A percentile compares a stretch with the other conserved stretches of the same genome.
Evolutionary conservation across 2,888 invertebrate genomes (phyloP).

Genomic region (Lithophane leautieri): DNA sequence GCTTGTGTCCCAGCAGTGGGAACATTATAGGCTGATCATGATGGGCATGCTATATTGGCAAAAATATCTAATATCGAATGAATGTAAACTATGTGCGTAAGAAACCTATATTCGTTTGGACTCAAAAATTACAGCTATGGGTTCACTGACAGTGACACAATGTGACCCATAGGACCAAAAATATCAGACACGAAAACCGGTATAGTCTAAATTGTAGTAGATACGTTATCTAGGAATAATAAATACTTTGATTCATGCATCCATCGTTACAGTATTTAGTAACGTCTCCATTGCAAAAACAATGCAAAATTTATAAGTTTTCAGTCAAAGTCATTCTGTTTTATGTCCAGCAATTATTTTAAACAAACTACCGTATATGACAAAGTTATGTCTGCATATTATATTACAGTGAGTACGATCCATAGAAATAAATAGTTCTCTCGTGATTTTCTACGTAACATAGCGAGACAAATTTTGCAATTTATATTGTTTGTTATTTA

Average conservation of each 20-base stretch:
- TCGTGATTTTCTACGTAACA: slow-evolving; percentile 48
- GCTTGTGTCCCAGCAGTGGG: too few species aligned
- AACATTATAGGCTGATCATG: too few species aligned
- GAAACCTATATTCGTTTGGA: background rate
- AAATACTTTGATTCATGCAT: background rate
- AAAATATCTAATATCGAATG: background rate
- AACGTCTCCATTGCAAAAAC: slow-evolving; percentile 28
- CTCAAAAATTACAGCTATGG: background rate
- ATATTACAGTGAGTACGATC: slow-evolving; percentile 35
- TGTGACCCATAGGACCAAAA: background rate
- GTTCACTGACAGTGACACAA: background rate
- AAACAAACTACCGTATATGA: slow-evolving; percentile 47
- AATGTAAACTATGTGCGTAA: background rate
- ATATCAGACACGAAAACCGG: background rate
- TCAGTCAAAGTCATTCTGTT: slow-evolving; percentile 37
- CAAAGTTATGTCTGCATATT: slow-evolving; percentile 47
- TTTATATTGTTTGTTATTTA: slow-evolving; percentile 48
- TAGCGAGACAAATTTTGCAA: slow-evolving; percentile 49
- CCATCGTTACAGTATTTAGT: background rate
- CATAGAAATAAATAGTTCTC: slow-evolving; percentile 46
- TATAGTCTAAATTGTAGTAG: background rate
- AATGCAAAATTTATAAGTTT: slow-evolving; percentile 40
- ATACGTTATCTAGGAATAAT: background rate
- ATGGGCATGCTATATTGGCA: background rate
- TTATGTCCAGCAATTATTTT: slow-evolving; percentile 54